Evolutionary conservation across 2,797 vertebrate species (phyloP).

Genomic region (Cetoscarus ocellatus): DNA sequence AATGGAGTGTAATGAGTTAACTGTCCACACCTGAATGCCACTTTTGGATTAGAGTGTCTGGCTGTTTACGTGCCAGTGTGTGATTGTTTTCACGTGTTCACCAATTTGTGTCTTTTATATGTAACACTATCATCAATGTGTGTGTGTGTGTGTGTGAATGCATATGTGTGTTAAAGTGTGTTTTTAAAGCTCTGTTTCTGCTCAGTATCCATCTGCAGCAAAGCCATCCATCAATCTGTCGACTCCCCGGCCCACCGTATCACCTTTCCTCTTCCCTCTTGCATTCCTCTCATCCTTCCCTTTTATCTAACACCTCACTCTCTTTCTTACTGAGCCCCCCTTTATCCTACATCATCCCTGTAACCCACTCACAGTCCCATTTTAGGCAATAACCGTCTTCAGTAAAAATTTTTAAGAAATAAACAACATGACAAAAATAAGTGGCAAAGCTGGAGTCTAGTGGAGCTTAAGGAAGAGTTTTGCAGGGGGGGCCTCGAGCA

Average conservation of each 20-base stretch:
- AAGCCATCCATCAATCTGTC: conserved; percentile 82
- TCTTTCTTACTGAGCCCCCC: conserved; percentile 10
- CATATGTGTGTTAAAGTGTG: conserved; percentile 36
- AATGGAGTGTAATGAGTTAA: conserved; percentile 44
- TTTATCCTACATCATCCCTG: conserved; percentile 56
- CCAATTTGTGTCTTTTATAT: conserved; percentile 10
- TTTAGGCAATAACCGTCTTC: too few relatives aligned
- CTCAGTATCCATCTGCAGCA: conserved; percentile 70
- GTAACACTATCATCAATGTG: not conserved
- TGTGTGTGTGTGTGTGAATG: not conserved
- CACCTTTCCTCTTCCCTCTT: conserved; percentile 72
- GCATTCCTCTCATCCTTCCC: conserved; percentile 73
- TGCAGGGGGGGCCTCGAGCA: too few relatives aligned
- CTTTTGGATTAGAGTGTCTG: conserved; percentile 31
- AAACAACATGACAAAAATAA: not conserved
- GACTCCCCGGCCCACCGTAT: conserved; percentile 69
- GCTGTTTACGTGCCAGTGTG: conserved; percentile 25
- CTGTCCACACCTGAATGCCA: conserved; percentile 32
- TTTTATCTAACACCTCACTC: conserved; percentile 73
- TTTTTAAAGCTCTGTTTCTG: conserved; percentile 68
- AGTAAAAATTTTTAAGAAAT: too few relatives aligned
- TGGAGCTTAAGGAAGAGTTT: too few relatives aligned
- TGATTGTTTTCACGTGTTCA: conserved; percentile 28
- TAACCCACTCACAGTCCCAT: conserved; percentile 56
- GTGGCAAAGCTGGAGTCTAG: too few relatives aligned